phyloP scores from a whole-genome alignment of 2,113 vertebrate species.

The Xenopus borealis region DNA sequence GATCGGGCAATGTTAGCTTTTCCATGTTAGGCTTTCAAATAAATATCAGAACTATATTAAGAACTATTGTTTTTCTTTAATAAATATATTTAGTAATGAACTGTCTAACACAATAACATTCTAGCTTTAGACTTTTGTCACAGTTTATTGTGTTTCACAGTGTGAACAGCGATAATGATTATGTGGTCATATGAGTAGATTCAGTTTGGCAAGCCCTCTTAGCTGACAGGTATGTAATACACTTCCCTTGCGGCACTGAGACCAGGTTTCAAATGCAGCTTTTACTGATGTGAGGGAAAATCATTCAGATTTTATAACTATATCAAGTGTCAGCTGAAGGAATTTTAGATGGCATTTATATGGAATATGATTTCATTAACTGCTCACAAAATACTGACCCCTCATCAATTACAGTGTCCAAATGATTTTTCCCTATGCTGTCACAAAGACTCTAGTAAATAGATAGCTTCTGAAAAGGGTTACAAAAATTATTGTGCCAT shows the following conservation, averaged over 20 bases:
- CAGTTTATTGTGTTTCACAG: slow-evolving; percentile 49
- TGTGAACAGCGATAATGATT: slow-evolving; percentile 55
- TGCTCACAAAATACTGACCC: slow-evolving; percentile 52
- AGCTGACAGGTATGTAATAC: slow-evolving; percentile 56
- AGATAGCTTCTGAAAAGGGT: too few relatives aligned
- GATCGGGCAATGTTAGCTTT: slow-evolving; percentile 27
- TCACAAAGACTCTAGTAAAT: too few relatives aligned
- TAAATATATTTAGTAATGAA: slow-evolving; percentile 59
- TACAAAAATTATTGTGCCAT: too few relatives aligned
- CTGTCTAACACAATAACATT: slow-evolving; percentile 54
- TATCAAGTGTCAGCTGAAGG: slow-evolving; percentile 48
- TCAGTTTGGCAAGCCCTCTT: slow-evolving; percentile 59
- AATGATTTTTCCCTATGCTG: neutral
- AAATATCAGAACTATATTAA: slow-evolving; percentile 52
- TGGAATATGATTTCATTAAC: slow-evolving; percentile 49
- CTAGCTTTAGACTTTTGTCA: slow-evolving; percentile 56
- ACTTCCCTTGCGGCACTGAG: slow-evolving; percentile 54
- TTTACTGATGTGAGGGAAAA: slow-evolving; percentile 56
- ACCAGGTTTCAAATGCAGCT: slow-evolving; percentile 57
- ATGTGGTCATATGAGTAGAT: slow-evolving; percentile 54
- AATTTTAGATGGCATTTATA: slow-evolving; percentile 47
- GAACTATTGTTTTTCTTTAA: slow-evolving; percentile 50
- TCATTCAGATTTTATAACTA: slow-evolving; percentile 57
- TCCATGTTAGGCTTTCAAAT: slow-evolving; percentile 53
- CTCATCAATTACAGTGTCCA: neutral